Evolutionary conservation across 2,888 invertebrate genomes (phyloP).

Genomic region (Nematopogon swammerdamellus): DNA sequence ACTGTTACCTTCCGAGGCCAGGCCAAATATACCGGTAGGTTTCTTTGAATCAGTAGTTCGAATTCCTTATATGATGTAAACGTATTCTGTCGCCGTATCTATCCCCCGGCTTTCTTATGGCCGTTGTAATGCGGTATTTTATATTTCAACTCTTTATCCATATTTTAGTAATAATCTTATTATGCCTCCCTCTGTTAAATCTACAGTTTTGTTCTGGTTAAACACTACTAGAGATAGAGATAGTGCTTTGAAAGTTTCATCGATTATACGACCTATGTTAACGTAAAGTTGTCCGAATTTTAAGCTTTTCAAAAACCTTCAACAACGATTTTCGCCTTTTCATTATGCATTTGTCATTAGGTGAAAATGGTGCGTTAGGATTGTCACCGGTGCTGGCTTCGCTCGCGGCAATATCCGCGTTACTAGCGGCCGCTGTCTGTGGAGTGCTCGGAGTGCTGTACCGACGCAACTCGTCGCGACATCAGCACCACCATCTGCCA

Average conservation of each 20-base stretch:
- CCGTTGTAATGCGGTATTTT: no score
- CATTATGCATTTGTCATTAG: constrained; percentile 26
- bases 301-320: no score
- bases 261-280: no score
- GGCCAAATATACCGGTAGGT: constrained; percentile 79
- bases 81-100: no score
- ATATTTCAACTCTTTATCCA: not conserved
- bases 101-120: no score
- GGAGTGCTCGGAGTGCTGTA: constrained; percentile 74
- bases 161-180: not conserved
- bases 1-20: constrained; percentile 83
- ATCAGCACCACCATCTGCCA: constrained; percentile 32
- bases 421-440: constrained; percentile 73
- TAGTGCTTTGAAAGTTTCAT: not conserved
- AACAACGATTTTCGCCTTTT: no score
- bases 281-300: no score
- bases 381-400: constrained; percentile 76
- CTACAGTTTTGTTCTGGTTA: not conserved
- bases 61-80: not conserved
- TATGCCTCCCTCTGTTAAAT: not conserved
- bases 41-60: no score
- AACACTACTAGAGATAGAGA: no score
- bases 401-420: constrained; percentile 71
- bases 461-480: constrained; percentile 54
- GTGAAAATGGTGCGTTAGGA: constrained; percentile 60